Evolutionary conservation across 2,888 invertebrate genomes (phyloP), one percentile per base, ranked within the genome.

Genomic region (Congeria kusceri): DNA sequence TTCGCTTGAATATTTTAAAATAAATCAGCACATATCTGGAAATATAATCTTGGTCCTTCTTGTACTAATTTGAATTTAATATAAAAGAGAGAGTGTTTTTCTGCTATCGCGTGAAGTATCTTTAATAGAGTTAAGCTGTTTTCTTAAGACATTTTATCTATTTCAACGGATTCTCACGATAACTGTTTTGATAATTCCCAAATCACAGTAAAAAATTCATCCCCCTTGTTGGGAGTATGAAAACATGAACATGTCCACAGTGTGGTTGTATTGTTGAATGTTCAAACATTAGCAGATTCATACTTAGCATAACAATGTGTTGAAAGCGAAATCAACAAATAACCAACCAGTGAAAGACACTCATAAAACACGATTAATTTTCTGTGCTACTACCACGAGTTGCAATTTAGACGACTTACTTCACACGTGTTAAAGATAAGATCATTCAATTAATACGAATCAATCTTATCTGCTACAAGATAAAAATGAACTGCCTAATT

Each of bases 321-420:
- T 23, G 62, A 69, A 70, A 70, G 70, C 62, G 49, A 70, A 70
- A 57, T 27, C 63, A 61, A 56, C 39, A 25, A 39, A 72, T 72
- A 64, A 63, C 47, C 27, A 44, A 44, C 4, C 25, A 56, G 56
- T 57, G 58, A 64, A 44, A 72, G 64, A 46, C 18, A 25, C 44
- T 29, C 63, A 65, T 72, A 63, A 65, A 72, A 57, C 57, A 64
- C 63, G 71, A 72, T 72, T 72, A 72, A 72, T 57, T 64, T 53
- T 53, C 9, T 20, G 13, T 23, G 53, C 2, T 23, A 20, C 20
- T 53, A 53, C 20, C n/a, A 53, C 20, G 18, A 20, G 49, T 53
- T 23, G 53, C 53, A 53, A 53, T 53, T 53, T 53, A 53, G 5
- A 25, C 53, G 53, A 53, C 23, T 20, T 53, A 20, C 2, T 13